Percentiles rank a stretch among this genome's conserved stretches.
Conservation (phyloP, 2,113 vertebrate genomes). For the Trichechus manatus region DNA sequence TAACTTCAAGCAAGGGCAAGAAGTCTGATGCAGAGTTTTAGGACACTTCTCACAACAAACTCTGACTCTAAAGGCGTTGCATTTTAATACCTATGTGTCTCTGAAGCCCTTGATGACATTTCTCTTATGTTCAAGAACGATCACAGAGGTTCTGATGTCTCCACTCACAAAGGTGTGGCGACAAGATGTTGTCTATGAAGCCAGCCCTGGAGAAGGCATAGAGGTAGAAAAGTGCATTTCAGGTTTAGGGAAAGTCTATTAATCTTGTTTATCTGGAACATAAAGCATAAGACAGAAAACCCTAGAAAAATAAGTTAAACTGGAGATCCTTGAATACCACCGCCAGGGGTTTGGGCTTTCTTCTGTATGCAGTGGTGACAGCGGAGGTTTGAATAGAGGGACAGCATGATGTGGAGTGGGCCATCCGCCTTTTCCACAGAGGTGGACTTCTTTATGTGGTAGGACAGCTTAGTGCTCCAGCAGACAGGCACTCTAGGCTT, state of each 20-base stretch:
- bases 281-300: background rate
- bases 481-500: background rate
- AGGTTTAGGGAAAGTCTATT: background rate
- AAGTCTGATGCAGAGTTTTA: background rate
- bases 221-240: background rate
- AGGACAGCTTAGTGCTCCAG: background rate
- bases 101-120: background rate
- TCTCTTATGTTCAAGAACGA: background rate
- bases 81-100: background rate
- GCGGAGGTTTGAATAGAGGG: background rate
- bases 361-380: background rate
- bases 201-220: background rate
- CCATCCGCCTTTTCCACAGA: background rate
- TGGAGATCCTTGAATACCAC: background rate
- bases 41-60: background rate
- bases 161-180: rapidly evolving
- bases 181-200: background rate
- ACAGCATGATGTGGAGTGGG: background rate
- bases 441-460: background rate
- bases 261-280: background rate
- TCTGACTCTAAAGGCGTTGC: background rate
- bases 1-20: background rate
- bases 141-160: background rate
- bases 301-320: background rate
- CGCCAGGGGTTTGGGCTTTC: background rate